Evolutionary conservation across 2,888 invertebrate species (phyloP).

Genomic region (Teinopalpus imperialis): DNA sequence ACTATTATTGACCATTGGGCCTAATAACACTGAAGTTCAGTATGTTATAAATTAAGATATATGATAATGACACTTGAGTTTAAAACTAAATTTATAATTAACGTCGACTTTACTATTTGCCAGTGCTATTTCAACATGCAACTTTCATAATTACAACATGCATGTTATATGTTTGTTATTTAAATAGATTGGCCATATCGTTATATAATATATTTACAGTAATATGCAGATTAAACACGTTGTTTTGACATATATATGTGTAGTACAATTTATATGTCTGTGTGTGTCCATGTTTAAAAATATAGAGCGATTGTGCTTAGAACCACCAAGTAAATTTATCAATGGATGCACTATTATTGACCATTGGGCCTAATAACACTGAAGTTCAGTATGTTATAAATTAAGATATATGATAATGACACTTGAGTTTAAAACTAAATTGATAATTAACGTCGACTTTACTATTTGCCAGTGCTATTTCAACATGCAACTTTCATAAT

Average conservation of each 20-base stretch:
- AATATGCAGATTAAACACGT: not conserved
- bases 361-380: conserved; percentile 14
- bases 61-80: no score
- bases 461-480: no score
- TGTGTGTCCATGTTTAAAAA: conserved; percentile 5
- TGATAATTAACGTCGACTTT: no score
- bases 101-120: no score
- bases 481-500: no score
- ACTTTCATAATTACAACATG: not conserved
- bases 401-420: conserved; percentile 1
- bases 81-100: no score
- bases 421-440: no score
- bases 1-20: conserved; percentile 12
- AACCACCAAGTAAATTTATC: conserved; percentile 7
- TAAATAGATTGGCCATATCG: conserved; percentile 10
- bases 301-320: conserved; percentile 1
- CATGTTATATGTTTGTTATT: conserved; percentile 1
- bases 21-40: conserved; percentile 7
- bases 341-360: conserved; percentile 8
- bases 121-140: no score
- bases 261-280: conserved; percentile 16
- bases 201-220: not conserved
- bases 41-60: conserved; percentile 1
- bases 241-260: conserved; percentile 12
- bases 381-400: not conserved